Conservation (phyloP, 2,888 invertebrate species). For the Napeogenes inachia region DNA sequence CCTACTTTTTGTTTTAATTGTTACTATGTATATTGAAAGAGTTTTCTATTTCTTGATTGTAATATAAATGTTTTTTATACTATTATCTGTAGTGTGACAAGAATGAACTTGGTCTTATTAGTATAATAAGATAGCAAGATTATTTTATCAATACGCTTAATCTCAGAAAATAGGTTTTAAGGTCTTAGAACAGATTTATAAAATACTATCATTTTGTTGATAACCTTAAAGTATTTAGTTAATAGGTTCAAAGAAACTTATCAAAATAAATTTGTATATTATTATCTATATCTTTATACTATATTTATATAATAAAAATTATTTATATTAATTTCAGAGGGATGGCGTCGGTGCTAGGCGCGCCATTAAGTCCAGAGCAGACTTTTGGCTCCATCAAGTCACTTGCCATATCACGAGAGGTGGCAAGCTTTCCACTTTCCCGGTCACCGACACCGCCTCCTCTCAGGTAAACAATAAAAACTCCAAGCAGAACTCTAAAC, state of each 20-base stretch:
- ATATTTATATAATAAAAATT: neutral
- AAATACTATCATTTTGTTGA: too few species aligned
- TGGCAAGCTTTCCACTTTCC: conserved; percentile 86
- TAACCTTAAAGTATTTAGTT: too few species aligned
- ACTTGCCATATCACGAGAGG: conserved; percentile 83
- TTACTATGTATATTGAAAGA: too few species aligned
- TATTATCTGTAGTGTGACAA: neutral
- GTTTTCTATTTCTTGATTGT: too few species aligned
- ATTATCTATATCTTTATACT: neutral
- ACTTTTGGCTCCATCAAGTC: conserved; percentile 86
- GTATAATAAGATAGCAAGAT: too few species aligned
- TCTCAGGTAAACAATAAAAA: conserved; percentile 54
- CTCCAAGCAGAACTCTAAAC: too few species aligned
- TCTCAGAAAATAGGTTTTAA: too few species aligned
- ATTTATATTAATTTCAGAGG: conserved; percentile 66
- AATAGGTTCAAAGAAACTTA: too few species aligned
- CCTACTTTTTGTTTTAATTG: too few species aligned
- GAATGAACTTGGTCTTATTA: neutral
- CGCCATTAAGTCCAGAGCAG: conserved; percentile 84
- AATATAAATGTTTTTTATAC: neutral
- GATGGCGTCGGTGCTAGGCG: conserved; percentile 81
- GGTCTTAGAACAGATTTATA: too few species aligned
- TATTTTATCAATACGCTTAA: too few species aligned
- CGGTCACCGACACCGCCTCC: conserved; percentile 85
- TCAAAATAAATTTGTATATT: neutral